phyloP scores from a whole-genome alignment of 2,113 vertebrate genomes.

The Platysteira castanea region DNA sequence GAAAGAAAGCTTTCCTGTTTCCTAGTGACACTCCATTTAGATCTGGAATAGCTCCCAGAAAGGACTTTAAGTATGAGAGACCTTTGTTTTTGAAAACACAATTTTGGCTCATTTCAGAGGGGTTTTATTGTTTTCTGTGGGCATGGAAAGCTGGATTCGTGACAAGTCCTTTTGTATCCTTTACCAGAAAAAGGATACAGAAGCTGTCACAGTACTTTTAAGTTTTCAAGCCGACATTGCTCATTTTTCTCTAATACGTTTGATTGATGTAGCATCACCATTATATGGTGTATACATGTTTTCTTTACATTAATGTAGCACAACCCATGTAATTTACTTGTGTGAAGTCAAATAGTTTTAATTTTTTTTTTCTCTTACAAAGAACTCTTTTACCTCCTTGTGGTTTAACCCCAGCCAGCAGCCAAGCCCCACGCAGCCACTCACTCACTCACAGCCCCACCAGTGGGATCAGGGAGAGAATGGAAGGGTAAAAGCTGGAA shows the following conservation, averaged over 20 bases:
- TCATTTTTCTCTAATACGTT: neutral
- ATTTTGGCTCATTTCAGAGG: slow-evolving; percentile 32
- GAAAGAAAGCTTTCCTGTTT: slow-evolving; percentile 31
- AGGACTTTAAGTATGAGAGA: slow-evolving; percentile 27
- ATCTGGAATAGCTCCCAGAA: slow-evolving; percentile 57
- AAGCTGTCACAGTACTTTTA: neutral
- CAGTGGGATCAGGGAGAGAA: neutral
- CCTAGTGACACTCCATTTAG: slow-evolving; percentile 45
- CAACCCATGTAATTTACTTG: neutral
- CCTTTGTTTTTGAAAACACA: slow-evolving; percentile 40
- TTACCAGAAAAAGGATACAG: neutral
- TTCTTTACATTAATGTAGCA: neutral
- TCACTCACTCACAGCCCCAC: neutral
- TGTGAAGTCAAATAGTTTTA: neutral
- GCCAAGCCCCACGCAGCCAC: neutral
- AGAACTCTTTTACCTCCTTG: neutral
- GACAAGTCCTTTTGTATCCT: neutral
- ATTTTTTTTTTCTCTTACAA: neutral
- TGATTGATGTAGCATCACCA: neutral
- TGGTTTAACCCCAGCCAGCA: neutral
- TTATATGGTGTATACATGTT: neutral
- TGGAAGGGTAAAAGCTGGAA: neutral
- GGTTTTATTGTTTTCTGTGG: slow-evolving; percentile 13
- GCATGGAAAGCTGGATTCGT: neutral
- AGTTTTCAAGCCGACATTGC: neutral